Evolutionary conservation across 2,888 invertebrate species (phyloP), one percentile per base, ranked within the genome.

Genomic region (Sinhomidia bicolor): DNA sequence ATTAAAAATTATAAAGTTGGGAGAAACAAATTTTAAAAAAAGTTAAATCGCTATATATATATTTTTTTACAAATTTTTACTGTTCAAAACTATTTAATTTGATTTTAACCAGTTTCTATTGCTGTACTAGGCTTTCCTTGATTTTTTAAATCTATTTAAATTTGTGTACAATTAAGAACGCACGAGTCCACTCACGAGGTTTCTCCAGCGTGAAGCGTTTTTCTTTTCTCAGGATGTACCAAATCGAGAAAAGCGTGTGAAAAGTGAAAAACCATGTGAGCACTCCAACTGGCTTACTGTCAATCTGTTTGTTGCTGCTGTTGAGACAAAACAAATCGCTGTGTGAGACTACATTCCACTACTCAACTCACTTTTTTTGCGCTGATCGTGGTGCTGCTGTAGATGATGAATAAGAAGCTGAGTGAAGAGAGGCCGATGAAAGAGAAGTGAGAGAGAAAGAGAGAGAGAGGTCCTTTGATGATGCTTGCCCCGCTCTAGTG

Each of bases 401-500:
- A n/a, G n/a, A n/a, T n/a, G n/a, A n/a, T n/a, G n/a, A 41, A 6
- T 32, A 57, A 20, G n/a, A 32, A 29, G 14, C 14, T 57, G 79
- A 36, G 41, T 17, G 14, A 3, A 17, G 14, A 44, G 44, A 71
- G 36, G 68, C 32, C 32, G 26, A 41, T 29, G 54, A 79, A 41
- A 29, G 14, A 84, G 17, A 57, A 17, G 65, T 32, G 65, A 36
- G 44, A 47, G 36, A 32, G 36, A 17, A 17, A 36, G 36, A 47
- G 12, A 23, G 14, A 29, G 51, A 76, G 51, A 51, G 60, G 76
- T 87, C 74, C 82, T 88, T 88, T 41, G 76, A 83, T 44, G 78
- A 82, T 83, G 81, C 88, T 78, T 78, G 78, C 57, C 57, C 47
- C 88, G 79, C 84, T 88, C 84, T 88, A 14, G 57, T 29, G 84